Evolutionary conservation across 1,140 invertebrate species (phyloP), one percentile per base, ranked within the genome.

Genomic region (Globodera rostochiensis): DNA sequence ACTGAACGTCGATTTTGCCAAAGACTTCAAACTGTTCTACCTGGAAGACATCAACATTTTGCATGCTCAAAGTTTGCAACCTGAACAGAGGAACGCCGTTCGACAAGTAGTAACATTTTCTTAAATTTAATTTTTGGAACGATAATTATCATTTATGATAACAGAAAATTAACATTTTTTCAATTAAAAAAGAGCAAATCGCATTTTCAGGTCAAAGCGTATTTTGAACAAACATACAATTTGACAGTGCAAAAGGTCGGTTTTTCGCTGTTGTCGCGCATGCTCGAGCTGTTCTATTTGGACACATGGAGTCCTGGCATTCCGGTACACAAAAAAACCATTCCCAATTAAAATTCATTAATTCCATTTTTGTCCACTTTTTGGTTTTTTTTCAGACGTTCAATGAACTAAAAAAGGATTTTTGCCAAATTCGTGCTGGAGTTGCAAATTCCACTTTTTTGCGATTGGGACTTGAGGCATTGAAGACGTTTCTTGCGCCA

Each of bases 11-110:
- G 78, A 82, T 6, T 78, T 60, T 46, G 47, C 46, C 21, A 47
- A 57, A 7, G 92, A 94, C 86, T 47, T 95, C 1, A 92, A 91
- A n/a, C 92, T 95, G 83, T 96, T 93, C 90, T 96, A 95, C 88
- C 95, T 97, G 92, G 94, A 95, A 86, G 93, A 46, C 15, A 53
- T 67, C 7, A 70, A 82, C 50, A 70, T 78, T 69, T 78, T 53
- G 77, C 46, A 71, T 49, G 69, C 49, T 50, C 50, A 78, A 47
- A 70, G 47, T 9, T 25, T 70, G 21, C 21, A 78, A 64, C 8
- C 77, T 6, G 64, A 78, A 21, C 50, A 64, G 36, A 9, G 69
- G 36, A 19, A 7, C 11, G 69, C 36, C 25, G 69, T 71, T 6
- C 21, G 69, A 71, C 25, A 45, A 6, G 69, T 71, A 47, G 36